Conservation (phyloP, 2,113 vertebrate genomes). For the Aldabrachelys gigantea region DNA sequence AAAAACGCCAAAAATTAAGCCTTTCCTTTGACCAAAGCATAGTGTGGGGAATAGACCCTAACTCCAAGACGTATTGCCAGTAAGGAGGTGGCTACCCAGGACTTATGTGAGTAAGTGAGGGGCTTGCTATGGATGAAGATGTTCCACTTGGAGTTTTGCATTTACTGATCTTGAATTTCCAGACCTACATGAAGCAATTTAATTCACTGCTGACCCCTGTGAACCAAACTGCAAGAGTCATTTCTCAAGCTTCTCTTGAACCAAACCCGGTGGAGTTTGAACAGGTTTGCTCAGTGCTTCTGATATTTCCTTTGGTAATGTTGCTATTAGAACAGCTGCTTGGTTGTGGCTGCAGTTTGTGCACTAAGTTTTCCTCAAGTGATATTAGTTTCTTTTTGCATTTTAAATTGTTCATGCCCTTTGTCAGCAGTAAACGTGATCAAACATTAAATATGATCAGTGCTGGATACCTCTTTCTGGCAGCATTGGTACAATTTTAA, state of each 20-base stretch:
- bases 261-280: not conserved
- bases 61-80: no score
- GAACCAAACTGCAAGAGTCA: not conserved
- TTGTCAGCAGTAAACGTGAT: not conserved
- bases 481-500: not conserved
- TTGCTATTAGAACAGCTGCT: not conserved
- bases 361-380: not conserved
- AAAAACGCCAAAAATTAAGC: not conserved
- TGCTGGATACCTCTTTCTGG: not conserved
- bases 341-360: no score
- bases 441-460: not conserved
- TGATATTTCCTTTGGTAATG: not conserved
- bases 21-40: not conserved
- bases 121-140: not conserved
- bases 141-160: no score
- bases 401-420: conserved; percentile 5
- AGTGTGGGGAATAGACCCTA: not conserved
- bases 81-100: no score
- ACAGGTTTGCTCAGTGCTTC: not conserved
- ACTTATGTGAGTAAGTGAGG: no score
- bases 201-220: not conserved
- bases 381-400: not conserved
- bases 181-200: accelerated
- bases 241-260: not conserved
- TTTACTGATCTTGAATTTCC: not conserved